Percentiles rank a stretch among this genome's conserved stretches.
Conservation (phyloP, 2,888 invertebrate genomes). For the Siphlonurus alternatus region DNA sequence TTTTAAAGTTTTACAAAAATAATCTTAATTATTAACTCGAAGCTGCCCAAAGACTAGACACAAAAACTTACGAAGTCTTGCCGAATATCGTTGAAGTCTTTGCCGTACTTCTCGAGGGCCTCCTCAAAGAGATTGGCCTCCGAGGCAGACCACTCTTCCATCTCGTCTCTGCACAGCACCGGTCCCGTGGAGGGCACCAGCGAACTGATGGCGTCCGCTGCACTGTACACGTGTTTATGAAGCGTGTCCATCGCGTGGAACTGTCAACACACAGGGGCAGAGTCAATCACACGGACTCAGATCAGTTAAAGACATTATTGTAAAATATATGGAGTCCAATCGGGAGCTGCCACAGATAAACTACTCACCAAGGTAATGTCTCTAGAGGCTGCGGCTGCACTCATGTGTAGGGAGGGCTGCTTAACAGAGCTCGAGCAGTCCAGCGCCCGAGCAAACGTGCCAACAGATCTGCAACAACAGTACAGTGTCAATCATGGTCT, state of each 20-base stretch:
- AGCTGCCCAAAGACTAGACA: no score
- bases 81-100: slow-evolving; percentile 97
- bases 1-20: no score
- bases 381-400: slow-evolving; percentile 95
- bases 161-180: slow-evolving; percentile 93
- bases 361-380: slow-evolving; percentile 78
- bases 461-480: slow-evolving; percentile 71
- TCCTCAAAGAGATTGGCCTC: slow-evolving; percentile 99
- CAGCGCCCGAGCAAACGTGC: slow-evolving; percentile 95
- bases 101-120: slow-evolving; percentile 94
- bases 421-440: slow-evolving; percentile 97
- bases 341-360: no score
- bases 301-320: no score
- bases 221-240: slow-evolving; percentile 81
- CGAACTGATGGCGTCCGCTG: slow-evolving; percentile 79
- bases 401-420: slow-evolving; percentile 97
- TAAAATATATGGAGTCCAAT: no score
- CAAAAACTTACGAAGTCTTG: slow-evolving; percentile 90
- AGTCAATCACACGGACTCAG: no score
- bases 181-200: slow-evolving; percentile 91
- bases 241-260: slow-evolving; percentile 98
- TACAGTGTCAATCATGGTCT: no score
- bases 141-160: slow-evolving; percentile 99
- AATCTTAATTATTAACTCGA: not conserved
- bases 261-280: slow-evolving; percentile 30